Evolutionary conservation across 2,888 invertebrate species (phyloP).

Genomic region (Erannis defoliaria): DNA sequence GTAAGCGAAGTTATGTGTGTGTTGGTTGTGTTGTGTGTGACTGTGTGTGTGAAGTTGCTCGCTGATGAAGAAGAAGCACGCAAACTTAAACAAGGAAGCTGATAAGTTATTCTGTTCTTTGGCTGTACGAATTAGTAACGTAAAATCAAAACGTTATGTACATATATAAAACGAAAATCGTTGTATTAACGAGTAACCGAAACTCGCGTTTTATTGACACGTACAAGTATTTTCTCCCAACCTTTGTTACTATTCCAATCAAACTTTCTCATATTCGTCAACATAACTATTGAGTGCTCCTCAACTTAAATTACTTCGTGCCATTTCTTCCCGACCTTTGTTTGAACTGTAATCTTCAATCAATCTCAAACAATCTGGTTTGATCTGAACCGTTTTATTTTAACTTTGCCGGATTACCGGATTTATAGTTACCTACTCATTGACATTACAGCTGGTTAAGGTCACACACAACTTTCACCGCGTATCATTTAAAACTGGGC

Average conservation of each 20-base stretch:
- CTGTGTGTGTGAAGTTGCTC: too few species aligned
- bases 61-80: too few species aligned
- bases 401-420: constrained; percentile 35
- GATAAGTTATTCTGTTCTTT: too few species aligned
- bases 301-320: constrained; percentile 23
- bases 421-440: constrained; percentile 47
- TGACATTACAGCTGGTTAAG: constrained; percentile 49
- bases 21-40: too few species aligned
- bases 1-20: too few species aligned
- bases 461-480: constrained; percentile 53
- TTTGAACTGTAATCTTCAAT: constrained; percentile 10
- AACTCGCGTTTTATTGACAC: not conserved
- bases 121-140: too few species aligned
- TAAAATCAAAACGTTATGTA: too few species aligned
- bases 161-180: too few species aligned
- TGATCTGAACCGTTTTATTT: constrained; percentile 13
- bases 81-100: too few species aligned
- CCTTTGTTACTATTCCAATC: constrained; percentile 16
- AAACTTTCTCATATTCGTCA: constrained; percentile 27
- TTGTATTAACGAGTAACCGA: not conserved
- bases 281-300: constrained; percentile 14
- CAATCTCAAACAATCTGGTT: constrained; percentile 6
- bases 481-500: constrained; percentile 49
- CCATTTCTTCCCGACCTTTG: constrained; percentile 14
- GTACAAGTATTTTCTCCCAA: constrained; percentile 10